These are phyloP conservation scores for Parelbella ahira DNA, from an alignment of 2,888 invertebrate species.

Conservation along the genomic window DNA sequence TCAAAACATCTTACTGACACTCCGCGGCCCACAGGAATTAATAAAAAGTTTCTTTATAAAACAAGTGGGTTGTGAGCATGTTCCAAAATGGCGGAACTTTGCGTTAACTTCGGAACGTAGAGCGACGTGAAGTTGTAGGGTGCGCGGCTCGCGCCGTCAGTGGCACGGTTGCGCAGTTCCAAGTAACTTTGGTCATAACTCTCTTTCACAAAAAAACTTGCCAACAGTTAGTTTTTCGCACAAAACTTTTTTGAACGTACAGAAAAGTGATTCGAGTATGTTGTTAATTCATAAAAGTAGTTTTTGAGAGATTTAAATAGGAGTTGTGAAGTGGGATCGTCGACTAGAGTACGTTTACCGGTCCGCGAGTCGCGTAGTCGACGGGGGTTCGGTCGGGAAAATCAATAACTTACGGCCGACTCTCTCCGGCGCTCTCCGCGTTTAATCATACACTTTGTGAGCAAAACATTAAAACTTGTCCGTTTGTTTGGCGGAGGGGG, in stretches of 20 bases:
- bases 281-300: slow-evolving; percentile 43
- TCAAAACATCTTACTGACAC: slow-evolving; percentile 81
- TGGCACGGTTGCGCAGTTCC: slow-evolving; percentile 60
- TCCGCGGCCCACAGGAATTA: slow-evolving; percentile 81
- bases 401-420: slow-evolving; percentile 81
- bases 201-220: slow-evolving; percentile 57
- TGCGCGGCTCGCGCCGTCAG: slow-evolving; percentile 65
- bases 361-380: slow-evolving; percentile 69
- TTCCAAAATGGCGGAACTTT: slow-evolving; percentile 82
- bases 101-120: slow-evolving; percentile 81
- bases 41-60: slow-evolving; percentile 82
- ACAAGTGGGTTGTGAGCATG: slow-evolving; percentile 82
- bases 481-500: slow-evolving; percentile 77
- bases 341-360: slow-evolving; percentile 50
- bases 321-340: slow-evolving; percentile 54
- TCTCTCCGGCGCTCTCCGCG: slow-evolving; percentile 79
- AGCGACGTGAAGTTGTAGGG: slow-evolving; percentile 79
- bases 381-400: slow-evolving; percentile 77
- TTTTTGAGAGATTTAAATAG: slow-evolving; percentile 42
- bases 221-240: slow-evolving; percentile 41
- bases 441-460: slow-evolving; percentile 81
- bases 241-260: slow-evolving; percentile 42
- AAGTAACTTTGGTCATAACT: slow-evolving; percentile 71
- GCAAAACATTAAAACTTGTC: slow-evolving; percentile 81
- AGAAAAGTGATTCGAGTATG: slow-evolving; percentile 45